These are phyloP conservation scores for Criorhina ranunculi DNA, from an alignment of 2,888 invertebrate genomes.

Conservation along the genomic window DNA sequence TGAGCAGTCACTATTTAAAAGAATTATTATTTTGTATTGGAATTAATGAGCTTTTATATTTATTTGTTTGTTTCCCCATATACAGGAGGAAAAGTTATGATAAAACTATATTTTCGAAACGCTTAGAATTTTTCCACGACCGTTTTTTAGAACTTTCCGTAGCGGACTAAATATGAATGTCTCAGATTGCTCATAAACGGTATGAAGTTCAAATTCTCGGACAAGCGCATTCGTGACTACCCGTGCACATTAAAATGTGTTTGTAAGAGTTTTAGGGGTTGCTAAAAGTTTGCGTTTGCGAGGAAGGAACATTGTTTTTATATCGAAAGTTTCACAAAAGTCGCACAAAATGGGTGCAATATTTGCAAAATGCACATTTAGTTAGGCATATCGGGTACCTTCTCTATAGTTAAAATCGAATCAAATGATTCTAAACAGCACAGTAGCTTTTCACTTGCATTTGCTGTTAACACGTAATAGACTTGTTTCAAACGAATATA, in stretches of 20 bases:
- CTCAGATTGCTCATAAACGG: conserved; percentile 64
- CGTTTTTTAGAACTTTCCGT: conserved; percentile 84
- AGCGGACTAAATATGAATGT: conserved; percentile 82
- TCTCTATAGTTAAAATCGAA: neutral
- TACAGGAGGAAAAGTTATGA: conserved; percentile 35
- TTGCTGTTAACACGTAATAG: conserved; percentile 40
- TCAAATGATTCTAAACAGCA: neutral
- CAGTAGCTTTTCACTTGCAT: conserved; percentile 1
- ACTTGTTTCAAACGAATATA: conserved; percentile 12
- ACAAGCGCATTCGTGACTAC: conserved; percentile 68
- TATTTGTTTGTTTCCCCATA: conserved; percentile 17
- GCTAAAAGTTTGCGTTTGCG: conserved; percentile 66
- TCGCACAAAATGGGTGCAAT: conserved; percentile 1
- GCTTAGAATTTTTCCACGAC: conserved; percentile 79
- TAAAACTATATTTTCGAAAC: conserved; percentile 30
- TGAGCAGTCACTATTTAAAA: conserved; percentile 33
- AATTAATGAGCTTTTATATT: conserved; percentile 18
- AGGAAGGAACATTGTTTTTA: conserved; percentile 28
- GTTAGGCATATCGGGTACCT: no score
- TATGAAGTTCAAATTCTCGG: conserved; percentile 67
- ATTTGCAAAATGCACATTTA: conserved; percentile 2
- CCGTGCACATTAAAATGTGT: conserved; percentile 30
- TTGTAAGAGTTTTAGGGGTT: conserved; percentile 60
- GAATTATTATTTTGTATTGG: conserved; percentile 1
- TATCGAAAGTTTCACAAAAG: conserved; percentile 19